phyloP scores from a whole-genome alignment of 2,888 invertebrate genomes.

The Drosophila lacicola region DNA sequence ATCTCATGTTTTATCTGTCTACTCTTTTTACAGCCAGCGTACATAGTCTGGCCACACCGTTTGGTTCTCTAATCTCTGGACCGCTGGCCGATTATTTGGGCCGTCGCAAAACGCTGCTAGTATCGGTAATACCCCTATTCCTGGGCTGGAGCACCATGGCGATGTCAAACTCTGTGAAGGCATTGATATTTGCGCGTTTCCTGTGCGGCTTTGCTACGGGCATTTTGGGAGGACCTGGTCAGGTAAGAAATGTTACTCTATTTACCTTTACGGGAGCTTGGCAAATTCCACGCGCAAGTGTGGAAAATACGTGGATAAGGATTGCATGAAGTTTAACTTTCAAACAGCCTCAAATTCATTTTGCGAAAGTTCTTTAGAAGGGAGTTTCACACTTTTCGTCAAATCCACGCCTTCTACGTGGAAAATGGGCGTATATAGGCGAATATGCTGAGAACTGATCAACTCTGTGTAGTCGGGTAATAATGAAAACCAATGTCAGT shows the following conservation, averaged over 20 bases:
- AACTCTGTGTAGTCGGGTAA: too few relatives aligned
- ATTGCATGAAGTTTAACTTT: too few relatives aligned
- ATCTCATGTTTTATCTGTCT: neutral
- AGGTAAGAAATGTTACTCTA: constrained; percentile 85
- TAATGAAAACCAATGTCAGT: constrained; percentile 13
- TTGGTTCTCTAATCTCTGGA: constrained; percentile 90
- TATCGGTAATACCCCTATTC: constrained; percentile 88
- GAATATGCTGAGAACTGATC: too few relatives aligned
- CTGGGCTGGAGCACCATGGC: constrained; percentile 90
- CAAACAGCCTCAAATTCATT: too few relatives aligned
- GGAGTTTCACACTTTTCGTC: too few relatives aligned
- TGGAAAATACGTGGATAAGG: too few relatives aligned
- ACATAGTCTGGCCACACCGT: constrained; percentile 91
- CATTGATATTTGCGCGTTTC: constrained; percentile 88
- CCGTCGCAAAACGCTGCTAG: constrained; percentile 88
- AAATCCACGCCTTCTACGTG: too few relatives aligned
- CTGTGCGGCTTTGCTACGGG: constrained; percentile 91
- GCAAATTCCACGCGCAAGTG: too few relatives aligned
- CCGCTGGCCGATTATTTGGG: constrained; percentile 90
- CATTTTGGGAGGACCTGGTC: constrained; percentile 90
- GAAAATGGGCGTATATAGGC: too few relatives aligned
- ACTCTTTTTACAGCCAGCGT: constrained; percentile 88
- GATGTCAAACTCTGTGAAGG: constrained; percentile 86
- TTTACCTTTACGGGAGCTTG: too few relatives aligned
- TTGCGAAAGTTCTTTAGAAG: too few relatives aligned